phyloP scores from a whole-genome alignment of 1,140 invertebrate species.

The Phortica variegata region DNA sequence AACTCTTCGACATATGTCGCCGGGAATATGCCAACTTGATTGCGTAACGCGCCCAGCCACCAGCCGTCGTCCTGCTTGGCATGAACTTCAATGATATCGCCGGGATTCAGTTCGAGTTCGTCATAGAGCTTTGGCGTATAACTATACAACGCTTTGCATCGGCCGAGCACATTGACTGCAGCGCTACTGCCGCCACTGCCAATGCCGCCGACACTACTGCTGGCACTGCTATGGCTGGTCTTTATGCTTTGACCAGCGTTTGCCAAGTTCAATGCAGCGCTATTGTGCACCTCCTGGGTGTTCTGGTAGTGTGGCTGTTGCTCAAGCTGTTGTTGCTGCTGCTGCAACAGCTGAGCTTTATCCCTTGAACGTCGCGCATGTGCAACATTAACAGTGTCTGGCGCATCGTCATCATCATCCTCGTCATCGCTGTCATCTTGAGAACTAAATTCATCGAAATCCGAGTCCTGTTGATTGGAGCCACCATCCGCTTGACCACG shows the following conservation, averaged over 20 bases:
- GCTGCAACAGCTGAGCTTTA: neutral
- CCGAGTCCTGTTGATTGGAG: slow-evolving; percentile 77
- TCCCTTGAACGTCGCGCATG: slow-evolving; percentile 5
- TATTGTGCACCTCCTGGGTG: slow-evolving; percentile 36
- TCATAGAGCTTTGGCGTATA: slow-evolving; percentile 86
- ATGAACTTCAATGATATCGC: slow-evolving; percentile 85
- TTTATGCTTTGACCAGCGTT: too few relatives aligned
- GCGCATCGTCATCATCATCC: slow-evolving; percentile 31
- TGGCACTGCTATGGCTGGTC: too few relatives aligned
- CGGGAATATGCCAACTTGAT: slow-evolving; percentile 85
- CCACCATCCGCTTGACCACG: slow-evolving; percentile 80
- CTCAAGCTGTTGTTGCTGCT: slow-evolving; percentile 3
- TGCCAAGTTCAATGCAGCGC: slow-evolving; percentile 10
- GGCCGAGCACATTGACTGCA: slow-evolving; percentile 26
- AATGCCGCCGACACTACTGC: slow-evolving; percentile 10
- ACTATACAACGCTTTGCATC: slow-evolving; percentile 81
- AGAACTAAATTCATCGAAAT: slow-evolving; percentile 78
- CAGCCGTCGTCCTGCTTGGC: slow-evolving; percentile 91
- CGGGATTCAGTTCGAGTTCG: slow-evolving; percentile 80
- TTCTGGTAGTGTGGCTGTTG: slow-evolving; percentile 41
- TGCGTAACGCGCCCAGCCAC: slow-evolving; percentile 89
- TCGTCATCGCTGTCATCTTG: slow-evolving; percentile 64
- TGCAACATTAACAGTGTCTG: neutral
- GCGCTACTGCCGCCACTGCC: neutral
- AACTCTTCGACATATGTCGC: slow-evolving; percentile 86